A percentile compares a stretch with the other conserved stretches of the same genome.
phyloP scores from a whole-genome alignment of 2,888 invertebrate species.

The Nycteola revayana region DNA sequence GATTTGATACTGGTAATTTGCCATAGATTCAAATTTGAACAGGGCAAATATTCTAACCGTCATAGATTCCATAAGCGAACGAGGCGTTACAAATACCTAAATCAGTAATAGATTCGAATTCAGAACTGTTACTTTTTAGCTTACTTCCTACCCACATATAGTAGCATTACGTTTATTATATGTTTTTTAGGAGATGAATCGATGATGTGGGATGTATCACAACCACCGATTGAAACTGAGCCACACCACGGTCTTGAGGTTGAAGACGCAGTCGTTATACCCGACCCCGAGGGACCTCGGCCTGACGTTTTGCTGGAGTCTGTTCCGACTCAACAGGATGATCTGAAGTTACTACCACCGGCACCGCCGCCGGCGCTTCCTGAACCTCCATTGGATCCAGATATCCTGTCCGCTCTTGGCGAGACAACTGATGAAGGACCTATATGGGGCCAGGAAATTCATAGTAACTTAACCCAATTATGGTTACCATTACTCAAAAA shows the following conservation, averaged over 20 bases:
- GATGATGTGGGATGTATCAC: not conserved
- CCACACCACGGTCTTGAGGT: not conserved
- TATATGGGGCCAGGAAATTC: not conserved
- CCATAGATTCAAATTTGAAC: no score
- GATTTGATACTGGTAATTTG: no score
- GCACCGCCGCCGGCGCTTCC: not conserved
- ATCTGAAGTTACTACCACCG: not conserved
- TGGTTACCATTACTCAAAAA: constrained; percentile 2
- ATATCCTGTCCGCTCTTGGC: not conserved
- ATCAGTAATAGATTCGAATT: no score
- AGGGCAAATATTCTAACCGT: no score
- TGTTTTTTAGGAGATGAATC: not conserved
- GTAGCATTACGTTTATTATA: not conserved
- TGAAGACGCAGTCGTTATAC: not conserved
- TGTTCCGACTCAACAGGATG: not conserved
- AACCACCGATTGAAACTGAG: not conserved
- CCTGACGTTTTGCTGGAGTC: not conserved
- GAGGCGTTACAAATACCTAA: no score
- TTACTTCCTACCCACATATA: no score
- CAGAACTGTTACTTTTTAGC: not conserved
- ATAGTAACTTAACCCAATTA: not conserved
- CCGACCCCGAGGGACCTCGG: not conserved
- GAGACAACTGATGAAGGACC: not conserved
- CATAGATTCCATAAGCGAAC: no score
- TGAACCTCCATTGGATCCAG: not conserved